Conservation (phyloP, 2,113 vertebrate species). For the Melanostigma gelatinosum region DNA sequence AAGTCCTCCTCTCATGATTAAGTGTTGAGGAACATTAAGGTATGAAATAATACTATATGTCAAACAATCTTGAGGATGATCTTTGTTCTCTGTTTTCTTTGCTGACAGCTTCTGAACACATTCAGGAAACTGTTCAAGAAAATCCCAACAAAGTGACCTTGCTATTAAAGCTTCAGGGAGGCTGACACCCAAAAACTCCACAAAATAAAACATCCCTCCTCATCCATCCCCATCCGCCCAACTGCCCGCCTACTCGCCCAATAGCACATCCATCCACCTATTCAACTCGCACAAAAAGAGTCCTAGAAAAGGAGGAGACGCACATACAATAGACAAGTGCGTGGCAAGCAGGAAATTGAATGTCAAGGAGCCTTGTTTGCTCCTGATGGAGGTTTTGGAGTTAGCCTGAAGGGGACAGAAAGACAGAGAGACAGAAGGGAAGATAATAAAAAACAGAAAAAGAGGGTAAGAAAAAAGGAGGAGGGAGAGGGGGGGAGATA, state of each 20-base stretch:
- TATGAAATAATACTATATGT: not conserved
- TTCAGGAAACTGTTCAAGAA: slow-evolving; percentile 22
- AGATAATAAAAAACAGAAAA: slow-evolving; percentile 65
- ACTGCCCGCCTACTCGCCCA: slow-evolving; percentile 45
- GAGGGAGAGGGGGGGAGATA: slow-evolving; percentile 15
- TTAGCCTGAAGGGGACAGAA: slow-evolving; percentile 72
- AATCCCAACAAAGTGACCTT: slow-evolving; percentile 63
- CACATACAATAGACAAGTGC: slow-evolving; percentile 76
- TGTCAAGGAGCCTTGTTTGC: slow-evolving; percentile 85
- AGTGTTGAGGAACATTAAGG: too few relatives aligned
- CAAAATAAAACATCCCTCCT: slow-evolving; percentile 12
- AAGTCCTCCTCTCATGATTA: not conserved
- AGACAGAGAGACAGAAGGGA: slow-evolving; percentile 36
- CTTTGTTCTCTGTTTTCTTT: slow-evolving; percentile 13
- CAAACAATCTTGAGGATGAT: not conserved
- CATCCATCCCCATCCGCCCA: slow-evolving; percentile 33
- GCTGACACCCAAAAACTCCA: slow-evolving; percentile 39
- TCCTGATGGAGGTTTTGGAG: slow-evolving; percentile 81
- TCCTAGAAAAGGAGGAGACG: slow-evolving; percentile 60
- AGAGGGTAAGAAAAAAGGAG: slow-evolving; percentile 21
- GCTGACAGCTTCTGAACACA: slow-evolving; percentile 30
- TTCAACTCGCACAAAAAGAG: slow-evolving; percentile 70
- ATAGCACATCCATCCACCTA: slow-evolving; percentile 61
- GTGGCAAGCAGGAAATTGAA: slow-evolving; percentile 85
- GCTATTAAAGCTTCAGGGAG: slow-evolving; percentile 31